Evolutionary conservation across 2,797 vertebrate genomes (phyloP).

Genomic region (Brachyalestes nurse): DNA sequence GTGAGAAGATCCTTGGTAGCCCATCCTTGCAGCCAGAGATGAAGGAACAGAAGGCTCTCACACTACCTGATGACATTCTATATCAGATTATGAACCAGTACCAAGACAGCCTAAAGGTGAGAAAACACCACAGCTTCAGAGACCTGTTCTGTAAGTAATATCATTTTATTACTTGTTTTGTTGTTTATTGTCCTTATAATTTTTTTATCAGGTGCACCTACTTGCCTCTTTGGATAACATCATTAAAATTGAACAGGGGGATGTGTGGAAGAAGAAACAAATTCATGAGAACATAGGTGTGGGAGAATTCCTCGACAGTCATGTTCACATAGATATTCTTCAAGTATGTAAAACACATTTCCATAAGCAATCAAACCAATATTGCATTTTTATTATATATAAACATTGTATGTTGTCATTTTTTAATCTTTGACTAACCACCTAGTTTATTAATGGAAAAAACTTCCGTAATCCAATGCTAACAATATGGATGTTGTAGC

Average conservation of each 20-base stretch:
- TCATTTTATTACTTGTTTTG: neutral
- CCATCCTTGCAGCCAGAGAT: constrained; percentile 77
- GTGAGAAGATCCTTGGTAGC: constrained; percentile 67
- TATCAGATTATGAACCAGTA: constrained; percentile 71
- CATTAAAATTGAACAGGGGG: constrained; percentile 71
- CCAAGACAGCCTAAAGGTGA: constrained; percentile 68
- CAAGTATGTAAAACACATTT: constrained; percentile 71
- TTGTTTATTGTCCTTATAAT: neutral
- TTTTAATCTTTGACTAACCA: neutral
- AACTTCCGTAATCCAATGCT: too few species aligned
- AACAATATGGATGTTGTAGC: neutral
- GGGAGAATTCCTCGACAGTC: constrained; percentile 63
- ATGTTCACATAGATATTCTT: constrained; percentile 79
- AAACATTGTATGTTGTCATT: neutral
- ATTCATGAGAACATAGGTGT: constrained; percentile 66
- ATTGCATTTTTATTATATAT: neutral
- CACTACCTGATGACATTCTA: constrained; percentile 72
- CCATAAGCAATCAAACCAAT: neutral
- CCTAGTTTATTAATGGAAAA: neutral
- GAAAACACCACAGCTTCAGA: constrained; percentile 11
- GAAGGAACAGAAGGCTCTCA: constrained; percentile 68
- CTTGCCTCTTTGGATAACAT: constrained; percentile 70
- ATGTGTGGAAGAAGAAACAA: constrained; percentile 72
- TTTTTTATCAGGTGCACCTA: constrained; percentile 75
- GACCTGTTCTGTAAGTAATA: neutral